phyloP scores from a whole-genome alignment of 2,888 invertebrate genomes.

The Fissipunctia ypsillon region DNA sequence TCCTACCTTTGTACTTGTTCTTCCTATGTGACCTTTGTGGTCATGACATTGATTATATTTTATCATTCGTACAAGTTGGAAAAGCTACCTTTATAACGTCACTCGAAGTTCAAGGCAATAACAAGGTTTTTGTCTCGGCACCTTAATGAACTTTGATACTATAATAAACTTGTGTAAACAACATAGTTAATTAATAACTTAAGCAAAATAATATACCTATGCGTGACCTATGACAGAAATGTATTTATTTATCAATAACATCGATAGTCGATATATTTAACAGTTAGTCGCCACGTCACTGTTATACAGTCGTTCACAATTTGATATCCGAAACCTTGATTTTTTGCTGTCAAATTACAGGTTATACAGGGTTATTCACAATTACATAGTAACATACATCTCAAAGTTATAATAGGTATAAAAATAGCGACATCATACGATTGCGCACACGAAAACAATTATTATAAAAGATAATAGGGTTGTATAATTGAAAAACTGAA shows the following conservation, averaged over 20 bases:
- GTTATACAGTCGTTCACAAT: conserved; percentile 33
- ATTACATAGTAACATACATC: conserved; percentile 37
- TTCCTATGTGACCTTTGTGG: not conserved
- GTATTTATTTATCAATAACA: conserved; percentile 9
- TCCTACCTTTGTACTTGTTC: not conserved
- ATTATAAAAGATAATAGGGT: conserved; percentile 43
- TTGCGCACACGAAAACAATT: conserved; percentile 56
- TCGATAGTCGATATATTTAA: conserved; percentile 34
- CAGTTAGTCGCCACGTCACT: conserved; percentile 12
- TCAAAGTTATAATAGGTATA: conserved; percentile 36
- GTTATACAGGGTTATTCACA: conserved; percentile 38
- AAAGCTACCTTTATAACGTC: conserved; percentile 5
- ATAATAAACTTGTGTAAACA: conserved; percentile 25
- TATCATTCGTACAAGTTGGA: not conserved
- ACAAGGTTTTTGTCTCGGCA: conserved; percentile 30
- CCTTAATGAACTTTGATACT: conserved; percentile 23
- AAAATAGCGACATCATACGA: conserved; percentile 41
- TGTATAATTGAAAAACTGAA: conserved; percentile 53
- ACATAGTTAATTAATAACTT: conserved; percentile 6
- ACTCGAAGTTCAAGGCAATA: conserved; percentile 41
- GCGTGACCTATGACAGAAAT: conserved; percentile 23
- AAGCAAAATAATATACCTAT: not conserved
- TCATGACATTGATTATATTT: not conserved
- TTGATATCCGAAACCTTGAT: conserved; percentile 52
- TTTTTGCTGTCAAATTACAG: conserved; percentile 63